These are phyloP conservation scores for Lucilia cuprina DNA, from an alignment of 1,140 invertebrate genomes.

Conservation along the genomic window DNA sequence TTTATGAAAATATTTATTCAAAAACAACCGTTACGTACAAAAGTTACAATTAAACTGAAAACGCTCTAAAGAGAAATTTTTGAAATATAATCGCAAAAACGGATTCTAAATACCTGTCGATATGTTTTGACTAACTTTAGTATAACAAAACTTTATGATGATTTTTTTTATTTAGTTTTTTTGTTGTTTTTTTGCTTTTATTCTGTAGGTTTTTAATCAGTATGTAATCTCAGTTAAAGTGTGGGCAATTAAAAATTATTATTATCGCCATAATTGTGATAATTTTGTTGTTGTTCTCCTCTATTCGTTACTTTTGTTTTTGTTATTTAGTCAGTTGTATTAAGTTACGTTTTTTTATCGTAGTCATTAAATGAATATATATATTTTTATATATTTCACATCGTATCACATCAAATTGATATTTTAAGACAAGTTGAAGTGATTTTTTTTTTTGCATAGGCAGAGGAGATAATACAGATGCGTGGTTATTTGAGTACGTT, in stretches of 20 bases:
- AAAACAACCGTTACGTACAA: neutral
- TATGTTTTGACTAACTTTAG: neutral
- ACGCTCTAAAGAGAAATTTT: neutral
- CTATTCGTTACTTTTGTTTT: neutral
- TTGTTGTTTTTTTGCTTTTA: neutral
- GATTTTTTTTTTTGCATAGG: no score
- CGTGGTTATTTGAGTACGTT: no score
- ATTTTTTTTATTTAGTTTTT: constrained; percentile 6
- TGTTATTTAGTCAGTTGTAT: neutral
- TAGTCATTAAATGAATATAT: no score
- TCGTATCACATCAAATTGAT: no score
- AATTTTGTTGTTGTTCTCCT: neutral
- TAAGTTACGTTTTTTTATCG: neutral
- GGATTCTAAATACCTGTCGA: neutral
- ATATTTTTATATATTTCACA: no score
- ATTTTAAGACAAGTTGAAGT: no score
- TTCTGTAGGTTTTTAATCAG: neutral
- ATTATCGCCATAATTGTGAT: constrained; percentile 1
- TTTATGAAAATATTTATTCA: neutral
- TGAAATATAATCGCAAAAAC: neutral
- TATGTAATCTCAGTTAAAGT: constrained; percentile 18
- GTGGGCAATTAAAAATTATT: constrained; percentile 15
- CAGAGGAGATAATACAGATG: no score
- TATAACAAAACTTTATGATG: neutral
- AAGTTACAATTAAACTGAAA: neutral